A percentile compares a stretch with the other conserved stretches of the same genome.
Conservation (phyloP, 2,113 vertebrate genomes). For the Alethe castanea region DNA sequence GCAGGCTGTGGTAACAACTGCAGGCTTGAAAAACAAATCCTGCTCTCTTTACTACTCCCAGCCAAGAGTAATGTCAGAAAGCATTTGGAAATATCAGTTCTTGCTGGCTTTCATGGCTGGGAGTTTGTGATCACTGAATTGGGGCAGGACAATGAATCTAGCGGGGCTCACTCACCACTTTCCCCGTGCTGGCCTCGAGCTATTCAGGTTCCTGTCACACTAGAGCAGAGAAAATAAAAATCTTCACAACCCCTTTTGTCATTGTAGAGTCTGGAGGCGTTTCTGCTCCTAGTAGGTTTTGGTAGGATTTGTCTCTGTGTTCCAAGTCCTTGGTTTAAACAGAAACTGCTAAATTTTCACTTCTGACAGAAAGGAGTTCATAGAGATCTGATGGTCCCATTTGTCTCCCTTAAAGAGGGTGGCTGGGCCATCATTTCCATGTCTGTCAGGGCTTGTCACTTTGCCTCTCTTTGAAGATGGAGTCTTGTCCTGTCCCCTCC, state of each 20-base stretch:
- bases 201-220: neutral
- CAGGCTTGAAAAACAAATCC: neutral
- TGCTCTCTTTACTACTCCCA: neutral
- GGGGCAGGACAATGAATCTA: neutral
- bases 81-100: neutral
- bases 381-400: neutral
- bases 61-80: neutral
- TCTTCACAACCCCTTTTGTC: slow-evolving; percentile 21
- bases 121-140: neutral
- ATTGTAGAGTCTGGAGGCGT: neutral
- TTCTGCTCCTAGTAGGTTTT: neutral
- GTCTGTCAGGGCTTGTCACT: neutral
- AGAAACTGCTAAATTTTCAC: neutral
- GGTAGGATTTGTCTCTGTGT: neutral
- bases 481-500: neutral
- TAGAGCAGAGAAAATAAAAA: neutral
- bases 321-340: neutral
- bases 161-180: neutral
- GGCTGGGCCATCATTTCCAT: neutral
- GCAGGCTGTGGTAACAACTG: neutral
- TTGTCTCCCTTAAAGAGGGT: slow-evolving; percentile 12
- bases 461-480: neutral
- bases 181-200: neutral
- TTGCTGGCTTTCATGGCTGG: neutral
- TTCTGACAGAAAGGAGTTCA: neutral